These are phyloP conservation scores for Mionectes olivaceus DNA, from an alignment of 2,797 vertebrate genomes.

Conservation along the genomic window DNA sequence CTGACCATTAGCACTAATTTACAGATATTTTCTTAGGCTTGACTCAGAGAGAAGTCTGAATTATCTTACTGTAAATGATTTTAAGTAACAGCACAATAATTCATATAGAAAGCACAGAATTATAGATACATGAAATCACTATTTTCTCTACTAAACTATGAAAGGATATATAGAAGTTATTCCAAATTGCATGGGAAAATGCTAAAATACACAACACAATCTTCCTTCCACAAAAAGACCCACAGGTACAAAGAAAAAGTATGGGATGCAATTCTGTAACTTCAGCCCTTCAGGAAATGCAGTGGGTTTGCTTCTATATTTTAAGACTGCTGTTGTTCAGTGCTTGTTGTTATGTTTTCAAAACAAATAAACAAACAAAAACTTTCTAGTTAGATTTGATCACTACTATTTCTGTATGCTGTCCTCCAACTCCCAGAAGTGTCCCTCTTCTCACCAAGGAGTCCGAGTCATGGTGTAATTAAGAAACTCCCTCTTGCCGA, in stretches of 20 bases:
- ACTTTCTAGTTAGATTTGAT: background rate
- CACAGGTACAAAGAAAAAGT: background rate
- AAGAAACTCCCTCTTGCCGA: background rate
- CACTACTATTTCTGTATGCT: background rate
- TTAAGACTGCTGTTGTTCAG: background rate
- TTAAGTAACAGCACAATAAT: slow-evolving; percentile 52
- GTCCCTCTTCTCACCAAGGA: background rate
- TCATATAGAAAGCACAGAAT: slow-evolving; percentile 12
- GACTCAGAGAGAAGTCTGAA: slow-evolving; percentile 60
- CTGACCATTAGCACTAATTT: slow-evolving; percentile 79
- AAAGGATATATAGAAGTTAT: background rate
- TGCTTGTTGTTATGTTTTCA: background rate
- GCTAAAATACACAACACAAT: background rate
- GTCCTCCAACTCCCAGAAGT: background rate
- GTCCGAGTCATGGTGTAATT: background rate
- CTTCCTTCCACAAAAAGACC: background rate
- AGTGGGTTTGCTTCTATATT: background rate
- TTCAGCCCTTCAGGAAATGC: background rate
- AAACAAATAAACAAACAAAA: background rate
- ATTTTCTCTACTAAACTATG: slow-evolving; percentile 6
- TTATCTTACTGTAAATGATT: slow-evolving; percentile 59
- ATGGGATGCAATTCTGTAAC: background rate
- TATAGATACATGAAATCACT: slow-evolving; percentile 42
- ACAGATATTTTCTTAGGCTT: slow-evolving; percentile 62
- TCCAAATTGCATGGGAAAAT: background rate